phyloP scores from a whole-genome alignment of 2,797 vertebrate species.

The Acridotheres tristis region DNA sequence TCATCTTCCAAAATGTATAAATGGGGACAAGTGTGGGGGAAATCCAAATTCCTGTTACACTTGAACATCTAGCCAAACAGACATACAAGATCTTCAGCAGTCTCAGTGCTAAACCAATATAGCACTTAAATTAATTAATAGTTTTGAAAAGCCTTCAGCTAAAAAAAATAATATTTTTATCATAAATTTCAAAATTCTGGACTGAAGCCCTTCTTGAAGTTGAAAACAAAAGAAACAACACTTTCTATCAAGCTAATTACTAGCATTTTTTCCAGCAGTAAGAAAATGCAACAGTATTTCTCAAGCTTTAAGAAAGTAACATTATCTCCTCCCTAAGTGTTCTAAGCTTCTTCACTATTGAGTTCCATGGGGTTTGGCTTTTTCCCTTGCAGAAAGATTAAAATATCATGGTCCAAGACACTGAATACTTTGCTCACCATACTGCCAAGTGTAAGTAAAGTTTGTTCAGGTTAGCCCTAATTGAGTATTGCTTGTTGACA shows the following conservation, averaged over 20 bases:
- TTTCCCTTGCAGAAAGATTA: not conserved
- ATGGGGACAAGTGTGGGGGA: too few relatives aligned
- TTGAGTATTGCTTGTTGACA: not conserved
- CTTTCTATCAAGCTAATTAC: not conserved
- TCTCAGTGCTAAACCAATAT: not conserved
- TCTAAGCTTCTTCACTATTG: not conserved
- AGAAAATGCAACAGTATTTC: not conserved
- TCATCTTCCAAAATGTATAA: conserved; percentile 35
- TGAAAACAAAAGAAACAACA: not conserved
- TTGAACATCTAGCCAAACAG: conserved; percentile 29
- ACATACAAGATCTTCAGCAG: conserved; percentile 12
- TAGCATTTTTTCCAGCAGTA: not conserved
- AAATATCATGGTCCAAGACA: conserved; percentile 41
- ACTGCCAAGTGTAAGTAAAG: conserved; percentile 6
- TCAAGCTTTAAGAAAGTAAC: conserved; percentile 30
- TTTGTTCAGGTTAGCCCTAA: conserved; percentile 39
- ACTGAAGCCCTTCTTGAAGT: not conserved
- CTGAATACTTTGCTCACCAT: conserved; percentile 29
- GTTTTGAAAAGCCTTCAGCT: conserved; percentile 40
- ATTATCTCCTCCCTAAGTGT: not conserved
- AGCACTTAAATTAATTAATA: not conserved
- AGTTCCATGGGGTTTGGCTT: not conserved
- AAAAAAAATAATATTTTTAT: not conserved
- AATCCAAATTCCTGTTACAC: conserved; percentile 2
- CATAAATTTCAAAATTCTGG: not conserved